Conservation (phyloP, 2,797 vertebrate species). For the Tarsius wallacei region DNA sequence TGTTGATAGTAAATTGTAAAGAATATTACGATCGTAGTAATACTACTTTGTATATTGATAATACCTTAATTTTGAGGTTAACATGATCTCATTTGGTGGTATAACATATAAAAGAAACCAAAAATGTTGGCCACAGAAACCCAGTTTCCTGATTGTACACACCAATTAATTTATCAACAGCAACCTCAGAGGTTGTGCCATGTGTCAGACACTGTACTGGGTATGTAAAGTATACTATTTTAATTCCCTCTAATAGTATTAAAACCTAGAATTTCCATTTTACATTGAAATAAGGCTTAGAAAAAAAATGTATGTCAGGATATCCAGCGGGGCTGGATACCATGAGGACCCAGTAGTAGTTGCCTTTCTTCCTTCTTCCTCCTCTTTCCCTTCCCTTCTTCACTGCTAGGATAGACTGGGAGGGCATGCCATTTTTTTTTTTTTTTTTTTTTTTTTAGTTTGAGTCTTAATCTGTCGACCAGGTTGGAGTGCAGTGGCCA, state of each 20-base stretch:
- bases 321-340: accelerated
- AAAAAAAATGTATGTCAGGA: background rate
- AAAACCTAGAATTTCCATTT: slow-evolving; percentile 10
- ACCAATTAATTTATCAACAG: background rate
- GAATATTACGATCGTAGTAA: background rate
- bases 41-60: background rate
- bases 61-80: background rate
- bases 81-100: background rate
- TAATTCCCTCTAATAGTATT: background rate
- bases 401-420: too few species aligned
- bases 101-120: background rate
- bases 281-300: background rate
- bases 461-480: too few species aligned
- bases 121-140: background rate
- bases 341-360: background rate
- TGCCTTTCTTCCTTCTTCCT: background rate
- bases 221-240: background rate
- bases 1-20: background rate
- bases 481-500: too few species aligned
- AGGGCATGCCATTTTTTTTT: background rate
- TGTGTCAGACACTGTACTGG: background rate
- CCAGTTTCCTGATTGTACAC: background rate
- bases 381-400: background rate
- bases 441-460: too few species aligned
- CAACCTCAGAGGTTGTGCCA: background rate